A percentile compares a stretch with the other conserved stretches of the same genome.
phyloP scores from a whole-genome alignment of 2,888 invertebrate species.

The Philonicus albiceps region DNA sequence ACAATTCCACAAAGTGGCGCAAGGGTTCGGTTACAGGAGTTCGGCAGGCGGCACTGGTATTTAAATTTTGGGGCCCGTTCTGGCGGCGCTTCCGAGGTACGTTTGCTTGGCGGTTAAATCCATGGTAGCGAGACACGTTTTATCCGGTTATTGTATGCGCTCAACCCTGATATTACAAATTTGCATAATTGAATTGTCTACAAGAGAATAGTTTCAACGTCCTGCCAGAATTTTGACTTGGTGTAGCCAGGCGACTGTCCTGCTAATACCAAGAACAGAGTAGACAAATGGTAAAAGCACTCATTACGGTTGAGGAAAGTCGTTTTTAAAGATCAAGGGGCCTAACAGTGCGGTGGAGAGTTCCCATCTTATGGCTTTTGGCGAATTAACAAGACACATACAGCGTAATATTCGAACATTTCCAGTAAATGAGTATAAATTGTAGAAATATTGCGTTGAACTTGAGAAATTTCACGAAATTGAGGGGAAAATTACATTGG shows the following conservation, averaged over 20 bases:
- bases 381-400: neutral
- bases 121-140: neutral
- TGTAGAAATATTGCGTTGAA: neutral
- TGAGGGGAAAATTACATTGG: neutral
- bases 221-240: neutral
- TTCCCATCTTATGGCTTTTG: neutral
- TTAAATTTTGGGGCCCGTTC: neutral
- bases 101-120: neutral
- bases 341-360: neutral
- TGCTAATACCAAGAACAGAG: neutral
- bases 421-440: neutral
- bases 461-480: neutral
- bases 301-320: neutral
- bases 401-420: neutral
- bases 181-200: constrained; percentile 35
- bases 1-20: neutral
- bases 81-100: neutral
- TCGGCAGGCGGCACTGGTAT: neutral
- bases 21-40: neutral
- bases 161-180: neutral
- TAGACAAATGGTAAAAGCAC: neutral
- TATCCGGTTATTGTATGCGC: neutral
- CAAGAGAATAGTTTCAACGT: neutral
- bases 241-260: neutral
- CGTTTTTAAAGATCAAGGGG: neutral